These are phyloP conservation scores for Olivierus martensii DNA, from an alignment of 1,140 invertebrate species.

Conservation along the genomic window DNA sequence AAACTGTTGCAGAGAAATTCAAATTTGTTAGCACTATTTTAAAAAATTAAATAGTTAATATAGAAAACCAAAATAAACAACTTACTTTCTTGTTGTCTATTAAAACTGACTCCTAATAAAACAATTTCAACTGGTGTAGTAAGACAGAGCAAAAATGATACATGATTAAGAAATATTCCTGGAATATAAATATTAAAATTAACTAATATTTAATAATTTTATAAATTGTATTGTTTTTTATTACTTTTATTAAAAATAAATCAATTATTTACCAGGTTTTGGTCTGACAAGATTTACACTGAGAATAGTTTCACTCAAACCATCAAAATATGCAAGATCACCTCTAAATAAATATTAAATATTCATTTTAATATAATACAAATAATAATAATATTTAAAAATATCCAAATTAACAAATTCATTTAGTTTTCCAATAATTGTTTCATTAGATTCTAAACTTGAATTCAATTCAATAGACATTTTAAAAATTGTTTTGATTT, in stretches of 20 bases:
- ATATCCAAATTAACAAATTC: too few relatives aligned
- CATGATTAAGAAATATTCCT: slow-evolving; percentile 68
- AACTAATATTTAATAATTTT: background rate
- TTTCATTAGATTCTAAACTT: too few relatives aligned
- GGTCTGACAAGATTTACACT: slow-evolving; percentile 24
- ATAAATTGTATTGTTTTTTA: background rate
- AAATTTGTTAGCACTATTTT: too few relatives aligned
- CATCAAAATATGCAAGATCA: slow-evolving; percentile 30
- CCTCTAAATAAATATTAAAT: slow-evolving; percentile 17
- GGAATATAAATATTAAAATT: background rate
- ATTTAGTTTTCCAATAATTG: too few relatives aligned
- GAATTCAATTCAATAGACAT: too few relatives aligned
- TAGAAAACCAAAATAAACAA: slow-evolving; percentile 1
- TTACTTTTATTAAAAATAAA: background rate
- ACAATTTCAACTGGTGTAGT: slow-evolving; percentile 82
- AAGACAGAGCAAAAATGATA: slow-evolving; percentile 80
- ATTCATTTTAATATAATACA: too few relatives aligned
- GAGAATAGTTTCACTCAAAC: slow-evolving; percentile 27
- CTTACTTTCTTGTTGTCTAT: slow-evolving; percentile 25
- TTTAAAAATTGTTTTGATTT: too few relatives aligned
- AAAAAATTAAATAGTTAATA: too few relatives aligned
- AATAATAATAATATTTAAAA: too few relatives aligned
- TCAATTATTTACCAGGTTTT: slow-evolving; percentile 20
- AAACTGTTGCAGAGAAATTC: too few relatives aligned
- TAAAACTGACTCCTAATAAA: slow-evolving; percentile 36